Evolutionary conservation across 1,140 invertebrate species (phyloP), one percentile per base, ranked within the genome.

Genomic region (Drosophila gunungcola): DNA sequence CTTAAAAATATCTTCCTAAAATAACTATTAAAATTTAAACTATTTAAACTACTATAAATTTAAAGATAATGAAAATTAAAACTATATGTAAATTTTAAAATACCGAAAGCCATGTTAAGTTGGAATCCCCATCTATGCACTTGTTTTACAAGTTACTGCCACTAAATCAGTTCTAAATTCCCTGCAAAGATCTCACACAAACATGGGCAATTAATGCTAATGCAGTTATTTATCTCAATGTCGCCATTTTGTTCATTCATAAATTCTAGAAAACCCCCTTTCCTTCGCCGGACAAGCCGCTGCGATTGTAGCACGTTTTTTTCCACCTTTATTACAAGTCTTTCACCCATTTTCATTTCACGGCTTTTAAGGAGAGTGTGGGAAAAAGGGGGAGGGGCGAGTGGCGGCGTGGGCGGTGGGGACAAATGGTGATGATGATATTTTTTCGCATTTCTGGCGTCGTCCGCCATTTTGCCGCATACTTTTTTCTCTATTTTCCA

Each of bases 391-490:
- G 34, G 11, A 42, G 13, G 32, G 12, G 55, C 12, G 62, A 11
- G 49, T 2, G 58, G 38, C 29, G 21, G 16, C 27, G 48, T 41
- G 49, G 60, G 60, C 29, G 38, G 29, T 3, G 43, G 41, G 21
- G 21, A 57, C 16, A 63, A 56, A 39, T 49, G 55, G 62, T 42
- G 39, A 65, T 73, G 55, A 57, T 80, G 54, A 61, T 78, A 32
- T 64, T 86, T 57, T 76, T 63, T 73, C 73, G 75, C 79, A 68
- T 80, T 89, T 79, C 78, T 83, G 75, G 83, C 79, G 75, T 82
- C 79, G 75, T 82, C 79, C 82, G 82, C 84, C 82, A 88, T 86
- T 83, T 86, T 79, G 83, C 79, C 75, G 83, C 84, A 80, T 70
- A 73, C 79, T 86, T 88, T 86, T 83, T 82, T 80, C 67, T 77